phyloP scores from a whole-genome alignment of 2,113 vertebrate species.

The Poeciliopsis turrubarensis region DNA sequence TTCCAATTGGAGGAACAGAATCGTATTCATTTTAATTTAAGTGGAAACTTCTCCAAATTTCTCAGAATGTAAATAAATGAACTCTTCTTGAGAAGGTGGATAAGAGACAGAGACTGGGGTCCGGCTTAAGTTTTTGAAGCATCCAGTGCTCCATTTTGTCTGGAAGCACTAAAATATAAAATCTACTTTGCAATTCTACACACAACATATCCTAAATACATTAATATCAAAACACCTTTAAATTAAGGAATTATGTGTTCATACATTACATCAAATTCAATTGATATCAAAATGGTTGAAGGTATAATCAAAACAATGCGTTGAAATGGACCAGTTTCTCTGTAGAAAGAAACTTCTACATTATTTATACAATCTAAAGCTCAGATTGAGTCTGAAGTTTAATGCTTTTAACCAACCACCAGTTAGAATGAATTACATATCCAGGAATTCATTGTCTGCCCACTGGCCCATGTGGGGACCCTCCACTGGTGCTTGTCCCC shows the following conservation, averaged over 20 bases:
- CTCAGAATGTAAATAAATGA: slow-evolving; percentile 77
- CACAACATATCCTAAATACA: neutral
- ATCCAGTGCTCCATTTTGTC: slow-evolving; percentile 55
- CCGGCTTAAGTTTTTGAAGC: slow-evolving; percentile 47
- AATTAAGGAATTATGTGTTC: too few species aligned
- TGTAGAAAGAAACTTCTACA: neutral
- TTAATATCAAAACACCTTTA: neutral
- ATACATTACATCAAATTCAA: too few species aligned
- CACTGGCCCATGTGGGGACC: neutral
- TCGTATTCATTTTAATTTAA: slow-evolving; percentile 81
- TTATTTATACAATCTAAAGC: too few species aligned
- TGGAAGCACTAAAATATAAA: slow-evolving; percentile 50
- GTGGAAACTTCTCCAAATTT: slow-evolving; percentile 70
- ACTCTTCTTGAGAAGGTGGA: slow-evolving; percentile 50
- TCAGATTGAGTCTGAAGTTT: neutral
- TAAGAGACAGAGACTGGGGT: slow-evolving; percentile 69
- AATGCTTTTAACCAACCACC: too few species aligned
- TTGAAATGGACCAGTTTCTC: neutral
- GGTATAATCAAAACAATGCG: neutral
- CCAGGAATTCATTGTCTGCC: neutral
- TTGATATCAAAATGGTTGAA: neutral
- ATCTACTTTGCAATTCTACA: neutral
- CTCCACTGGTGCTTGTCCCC: too few species aligned
- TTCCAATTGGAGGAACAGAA: slow-evolving; percentile 78
- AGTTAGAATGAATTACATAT: neutral